Evolutionary conservation across 1,140 invertebrate species (phyloP), one percentile per base, ranked within the genome.

Genomic region (Antheraea mylitta): DNA sequence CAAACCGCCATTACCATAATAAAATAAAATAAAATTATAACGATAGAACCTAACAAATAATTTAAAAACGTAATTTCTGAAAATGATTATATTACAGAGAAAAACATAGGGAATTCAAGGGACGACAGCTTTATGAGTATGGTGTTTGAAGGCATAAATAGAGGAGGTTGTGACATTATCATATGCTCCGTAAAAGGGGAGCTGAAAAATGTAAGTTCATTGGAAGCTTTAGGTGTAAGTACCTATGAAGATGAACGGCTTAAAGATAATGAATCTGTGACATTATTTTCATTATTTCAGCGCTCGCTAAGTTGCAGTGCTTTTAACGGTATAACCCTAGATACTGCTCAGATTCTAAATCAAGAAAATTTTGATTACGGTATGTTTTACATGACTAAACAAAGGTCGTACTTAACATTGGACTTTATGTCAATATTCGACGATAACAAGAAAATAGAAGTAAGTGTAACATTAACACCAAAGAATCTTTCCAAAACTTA

Each of bases 31-130:
- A n/a, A n/a, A n/a, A n/a, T n/a, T n/a, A n/a, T n/a, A n/a, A n/a
- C n/a, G n/a, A n/a, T n/a, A n/a, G n/a, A n/a, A n/a, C n/a, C n/a
- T n/a, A n/a, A n/a, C 22, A 30, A 30, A 30, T 30, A 30, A 30
- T 30, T 2, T 30, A 30, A 1, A 4, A 30, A 30, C 22, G 6
- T 18, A 59, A 22, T 59, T 9, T 13, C 10, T 13, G n/a, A n/a
- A 59, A 18, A 22, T 59, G 0, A 8, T 61, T 38, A n/a, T 36
- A 36, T 64, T 64, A 8, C 37, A 64, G 63, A 64, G 3, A 38
- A 64, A 18, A 13, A 64, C 36, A 80, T 80, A 38, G 78, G 79
- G 18, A 73, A 74, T 58, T 79, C 75, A 7, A 70, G 77, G 6
- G 75, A 79, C 60, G 30, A 16, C 7, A 70, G 48, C 42, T 81